Evolutionary conservation across 1,140 invertebrate genomes (phyloP).

Genomic region (Eumaeus atala): DNA sequence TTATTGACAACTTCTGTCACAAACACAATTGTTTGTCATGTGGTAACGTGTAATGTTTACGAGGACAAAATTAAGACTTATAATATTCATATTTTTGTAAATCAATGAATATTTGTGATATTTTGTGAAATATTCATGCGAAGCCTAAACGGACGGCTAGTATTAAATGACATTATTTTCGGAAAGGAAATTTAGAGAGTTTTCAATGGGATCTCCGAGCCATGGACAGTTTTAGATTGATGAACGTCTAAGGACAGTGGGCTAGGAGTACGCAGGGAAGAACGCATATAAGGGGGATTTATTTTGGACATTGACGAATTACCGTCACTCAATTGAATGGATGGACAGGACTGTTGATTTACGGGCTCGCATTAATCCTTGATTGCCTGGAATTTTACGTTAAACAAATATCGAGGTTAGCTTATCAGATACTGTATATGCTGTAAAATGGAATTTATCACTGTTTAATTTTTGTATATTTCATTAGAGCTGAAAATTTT

Average conservation of each 20-base stretch:
- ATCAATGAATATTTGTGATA: too few species aligned
- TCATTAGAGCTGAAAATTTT: too few species aligned
- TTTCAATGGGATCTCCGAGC: not conserved
- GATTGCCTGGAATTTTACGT: constrained; percentile 17
- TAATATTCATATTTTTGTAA: too few species aligned
- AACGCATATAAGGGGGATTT: constrained; percentile 26
- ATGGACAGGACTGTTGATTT: constrained; percentile 26
- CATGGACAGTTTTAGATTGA: constrained; percentile 8
- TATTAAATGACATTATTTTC: too few species aligned
- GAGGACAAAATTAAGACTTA: too few species aligned
- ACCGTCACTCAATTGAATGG: constrained; percentile 24
- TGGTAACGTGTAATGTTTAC: too few species aligned
- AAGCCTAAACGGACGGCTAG: too few species aligned
- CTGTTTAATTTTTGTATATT: not conserved
- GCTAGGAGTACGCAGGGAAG: not conserved
- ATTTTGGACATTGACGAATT: constrained; percentile 40
- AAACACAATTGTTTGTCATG: too few species aligned
- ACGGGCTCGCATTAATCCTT: constrained; percentile 14
- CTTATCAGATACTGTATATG: not conserved
- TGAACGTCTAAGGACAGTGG: not conserved
- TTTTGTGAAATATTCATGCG: too few species aligned
- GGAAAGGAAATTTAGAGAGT: too few species aligned
- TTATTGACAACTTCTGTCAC: too few species aligned
- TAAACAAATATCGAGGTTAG: constrained; percentile 11
- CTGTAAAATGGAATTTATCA: not conserved